These are phyloP conservation scores for Typhlomys cinereus DNA, from an alignment of 2,113 vertebrate genomes.

Conservation along the genomic window DNA sequence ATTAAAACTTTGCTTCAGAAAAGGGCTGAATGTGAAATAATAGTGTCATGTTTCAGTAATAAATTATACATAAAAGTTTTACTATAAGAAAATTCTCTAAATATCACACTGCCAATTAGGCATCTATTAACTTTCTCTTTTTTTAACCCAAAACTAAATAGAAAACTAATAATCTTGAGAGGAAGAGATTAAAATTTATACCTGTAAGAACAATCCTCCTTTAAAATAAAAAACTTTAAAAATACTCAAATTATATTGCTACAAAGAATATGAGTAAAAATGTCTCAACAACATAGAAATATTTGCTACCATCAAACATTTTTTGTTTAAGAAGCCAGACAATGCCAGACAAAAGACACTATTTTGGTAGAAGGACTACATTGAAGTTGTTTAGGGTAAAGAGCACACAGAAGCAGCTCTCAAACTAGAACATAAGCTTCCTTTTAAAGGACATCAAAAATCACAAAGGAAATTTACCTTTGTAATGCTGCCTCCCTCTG, in stretches of 20 bases:
- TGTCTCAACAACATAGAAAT: background rate
- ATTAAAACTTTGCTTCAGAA: background rate
- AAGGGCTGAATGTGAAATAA: too few relatives aligned
- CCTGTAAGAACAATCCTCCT: background rate
- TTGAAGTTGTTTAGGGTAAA: background rate
- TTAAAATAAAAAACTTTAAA: conserved; percentile 32
- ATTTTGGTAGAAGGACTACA: background rate
- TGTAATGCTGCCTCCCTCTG: background rate
- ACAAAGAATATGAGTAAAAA: background rate
- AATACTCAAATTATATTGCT: background rate
- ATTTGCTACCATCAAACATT: background rate
- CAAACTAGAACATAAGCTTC: background rate
- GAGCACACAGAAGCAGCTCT: background rate
- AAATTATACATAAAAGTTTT: background rate
- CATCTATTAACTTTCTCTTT: background rate
- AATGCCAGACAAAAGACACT: background rate
- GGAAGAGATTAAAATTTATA: background rate
- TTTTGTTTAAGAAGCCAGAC: background rate
- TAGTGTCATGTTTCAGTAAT: too few relatives aligned
- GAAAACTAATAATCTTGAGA: background rate
- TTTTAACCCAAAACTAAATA: background rate
- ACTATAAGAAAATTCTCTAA: conserved; percentile 30
- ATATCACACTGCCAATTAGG: background rate
- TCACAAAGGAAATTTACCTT: background rate
- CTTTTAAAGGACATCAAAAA: background rate